Conservation (phyloP, 2,888 invertebrate species). For the Trissolcus japonicus region DNA sequence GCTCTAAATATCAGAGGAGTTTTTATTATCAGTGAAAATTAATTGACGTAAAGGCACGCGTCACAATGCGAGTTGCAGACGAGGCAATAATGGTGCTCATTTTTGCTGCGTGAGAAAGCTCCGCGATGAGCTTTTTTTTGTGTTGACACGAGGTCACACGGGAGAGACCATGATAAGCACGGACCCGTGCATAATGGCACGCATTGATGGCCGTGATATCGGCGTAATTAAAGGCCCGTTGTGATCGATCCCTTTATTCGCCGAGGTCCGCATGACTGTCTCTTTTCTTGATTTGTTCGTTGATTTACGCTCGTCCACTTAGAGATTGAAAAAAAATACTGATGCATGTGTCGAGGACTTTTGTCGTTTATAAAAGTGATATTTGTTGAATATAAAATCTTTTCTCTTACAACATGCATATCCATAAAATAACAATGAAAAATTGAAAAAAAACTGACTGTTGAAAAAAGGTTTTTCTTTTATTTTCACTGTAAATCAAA, state of each 20-base stretch:
- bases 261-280: constrained; percentile 64
- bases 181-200: constrained; percentile 66
- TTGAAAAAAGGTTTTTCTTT: no score
- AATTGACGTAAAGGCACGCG: constrained; percentile 52
- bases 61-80: constrained; percentile 41
- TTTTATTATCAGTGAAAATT: constrained; percentile 50
- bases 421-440: no score
- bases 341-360: not conserved
- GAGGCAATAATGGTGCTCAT: constrained; percentile 46
- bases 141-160: constrained; percentile 43
- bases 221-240: constrained; percentile 74
- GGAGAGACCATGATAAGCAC: constrained; percentile 44
- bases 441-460: no score
- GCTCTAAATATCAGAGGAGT: constrained; percentile 34
- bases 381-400: no score
- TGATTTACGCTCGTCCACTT: constrained; percentile 36
- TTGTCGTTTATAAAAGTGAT: not conserved
- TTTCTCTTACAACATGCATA: no score
- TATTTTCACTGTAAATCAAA: no score
- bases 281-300: constrained; percentile 33
- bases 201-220: constrained; percentile 75
- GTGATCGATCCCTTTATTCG: constrained; percentile 64
- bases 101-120: constrained; percentile 53
- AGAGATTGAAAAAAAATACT: constrained; percentile 6
- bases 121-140: constrained; percentile 53